Base-by-base conservation (phyloP, 2,888 invertebrate species). In the Trachelus iudaicus region DNA sequence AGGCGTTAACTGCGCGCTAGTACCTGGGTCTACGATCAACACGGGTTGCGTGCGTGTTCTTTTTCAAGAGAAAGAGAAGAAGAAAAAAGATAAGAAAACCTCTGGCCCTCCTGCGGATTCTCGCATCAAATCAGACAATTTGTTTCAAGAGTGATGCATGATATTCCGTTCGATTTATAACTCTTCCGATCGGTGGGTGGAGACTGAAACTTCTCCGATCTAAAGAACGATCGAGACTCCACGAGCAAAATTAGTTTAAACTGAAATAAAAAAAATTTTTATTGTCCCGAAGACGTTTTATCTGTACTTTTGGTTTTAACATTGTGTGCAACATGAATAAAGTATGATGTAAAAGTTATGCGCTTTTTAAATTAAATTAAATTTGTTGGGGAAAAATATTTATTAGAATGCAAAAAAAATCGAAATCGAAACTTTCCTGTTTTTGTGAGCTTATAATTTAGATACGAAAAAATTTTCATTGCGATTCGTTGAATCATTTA, bases 141-240 rank as follows among this genome's bases (percentile, higher is more conserved):
- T 74, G 76, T 79, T 79, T 79, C 79, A 79, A 79, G 73, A 56
- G 73, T 76, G 76, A 77, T 79, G 73, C 79, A 35, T 73, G 79
- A 76, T 76, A 40, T 71, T 73, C 73, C 69, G n/a, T 56, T 73
- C 76, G 76, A 79, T 79, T 79, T 79, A 79, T 79, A 73, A 79
- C 78, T 71, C 71, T 73, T 11, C 34, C 73, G 68, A 76, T 73
- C 78, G 33, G 68, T 69, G 75, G 34, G 69, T 37, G 71, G 71
- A 56, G 56, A 56, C 56, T 56, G 56, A 56, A 56, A 56, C 56
- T 56, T 23, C 23, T 56, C 23, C 9, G 56, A 56, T 56, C 56
- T 15, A 56, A 23, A 23, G 56, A 56, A 56, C 23, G 56, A 56
- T 23, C 56, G 56, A 56, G 56, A 56, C 23, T 56, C 9, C 2